Evolutionary conservation across 2,797 vertebrate genomes (phyloP).

Genomic region (Pampus argenteus): DNA sequence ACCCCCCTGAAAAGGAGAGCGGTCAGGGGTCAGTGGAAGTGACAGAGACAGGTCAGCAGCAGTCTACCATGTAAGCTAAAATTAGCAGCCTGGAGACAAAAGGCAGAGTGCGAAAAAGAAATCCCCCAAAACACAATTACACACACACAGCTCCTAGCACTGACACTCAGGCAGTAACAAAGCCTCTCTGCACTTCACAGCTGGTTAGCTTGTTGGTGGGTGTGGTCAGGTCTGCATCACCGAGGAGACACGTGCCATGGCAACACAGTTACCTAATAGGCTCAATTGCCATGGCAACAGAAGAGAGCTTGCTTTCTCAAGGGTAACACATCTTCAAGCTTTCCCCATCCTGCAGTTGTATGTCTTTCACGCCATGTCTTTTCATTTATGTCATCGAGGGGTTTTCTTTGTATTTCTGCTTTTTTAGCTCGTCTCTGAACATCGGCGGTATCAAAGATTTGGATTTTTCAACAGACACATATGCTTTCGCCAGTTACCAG

Average conservation of each 20-base stretch:
- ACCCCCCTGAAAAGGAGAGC: slow-evolving; percentile 80
- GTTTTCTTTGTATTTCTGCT: slow-evolving; percentile 56
- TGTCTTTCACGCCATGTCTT: slow-evolving; percentile 63
- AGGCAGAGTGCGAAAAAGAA: background rate
- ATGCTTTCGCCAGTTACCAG: slow-evolving; percentile 51
- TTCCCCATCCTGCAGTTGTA: slow-evolving; percentile 61
- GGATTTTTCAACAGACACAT: slow-evolving; percentile 51
- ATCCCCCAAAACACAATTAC: slow-evolving; percentile 4
- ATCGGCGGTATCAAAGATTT: slow-evolving; percentile 20
- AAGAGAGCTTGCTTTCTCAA: slow-evolving; percentile 84
- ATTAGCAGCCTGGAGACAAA: slow-evolving; percentile 47
- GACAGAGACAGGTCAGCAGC: slow-evolving; percentile 26
- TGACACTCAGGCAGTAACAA: slow-evolving; percentile 57
- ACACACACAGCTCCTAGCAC: slow-evolving; percentile 32
- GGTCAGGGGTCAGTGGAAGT: slow-evolving; percentile 66
- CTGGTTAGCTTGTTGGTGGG: slow-evolving; percentile 82
- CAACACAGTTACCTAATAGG: slow-evolving; percentile 88
- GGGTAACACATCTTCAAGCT: slow-evolving; percentile 80
- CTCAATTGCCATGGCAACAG: slow-evolving; percentile 84
- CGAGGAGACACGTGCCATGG: slow-evolving; percentile 85
- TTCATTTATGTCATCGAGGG: slow-evolving; percentile 46
- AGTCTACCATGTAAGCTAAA: slow-evolving; percentile 33
- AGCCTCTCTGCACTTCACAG: slow-evolving; percentile 72
- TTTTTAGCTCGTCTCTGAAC: slow-evolving; percentile 39
- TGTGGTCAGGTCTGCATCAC: slow-evolving; percentile 85